Conservation (phyloP, 2,888 invertebrate species). For the Diloba caeruleocephala region DNA sequence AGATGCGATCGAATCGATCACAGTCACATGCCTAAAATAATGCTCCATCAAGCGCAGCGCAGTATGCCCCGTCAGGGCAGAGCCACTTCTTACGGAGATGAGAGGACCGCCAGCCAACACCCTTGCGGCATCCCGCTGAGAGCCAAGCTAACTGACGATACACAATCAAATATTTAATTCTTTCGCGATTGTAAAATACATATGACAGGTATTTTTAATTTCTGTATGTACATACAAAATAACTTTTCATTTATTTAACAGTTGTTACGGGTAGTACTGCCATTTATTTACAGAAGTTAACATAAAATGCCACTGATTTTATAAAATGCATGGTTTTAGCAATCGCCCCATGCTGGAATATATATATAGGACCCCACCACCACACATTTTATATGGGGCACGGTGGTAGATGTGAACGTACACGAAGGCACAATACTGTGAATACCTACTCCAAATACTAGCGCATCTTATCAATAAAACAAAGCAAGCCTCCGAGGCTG, state of each 20-base stretch:
- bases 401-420: no score
- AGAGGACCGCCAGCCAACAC: conserved; percentile 71
- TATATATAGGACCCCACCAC: no score
- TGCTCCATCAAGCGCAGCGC: conserved; percentile 73
- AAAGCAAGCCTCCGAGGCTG: conserved; percentile 54
- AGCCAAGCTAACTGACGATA: conserved; percentile 68
- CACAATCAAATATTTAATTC: conserved; percentile 72
- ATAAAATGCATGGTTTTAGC: no score
- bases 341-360: no score
- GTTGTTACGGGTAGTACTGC: no score
- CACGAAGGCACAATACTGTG: not conserved
- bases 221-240: not conserved
- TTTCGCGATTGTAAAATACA: conserved; percentile 57
- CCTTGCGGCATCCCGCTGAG: conserved; percentile 72
- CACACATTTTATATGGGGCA: no score
- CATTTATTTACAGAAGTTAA: no score
- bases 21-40: conserved; percentile 85
- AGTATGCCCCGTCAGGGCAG: conserved; percentile 61
- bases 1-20: conserved; percentile 86
- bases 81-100: conserved; percentile 73
- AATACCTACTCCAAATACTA: conserved; percentile 18
- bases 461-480: conserved; percentile 49
- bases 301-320: no score
- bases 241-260: not conserved
- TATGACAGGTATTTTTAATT: conserved; percentile 36